Percentiles rank a stretch among this genome's conserved stretches.
Conservation (phyloP, 64 coral and sea anemone species). For the Astreopora myriophthalma region DNA sequence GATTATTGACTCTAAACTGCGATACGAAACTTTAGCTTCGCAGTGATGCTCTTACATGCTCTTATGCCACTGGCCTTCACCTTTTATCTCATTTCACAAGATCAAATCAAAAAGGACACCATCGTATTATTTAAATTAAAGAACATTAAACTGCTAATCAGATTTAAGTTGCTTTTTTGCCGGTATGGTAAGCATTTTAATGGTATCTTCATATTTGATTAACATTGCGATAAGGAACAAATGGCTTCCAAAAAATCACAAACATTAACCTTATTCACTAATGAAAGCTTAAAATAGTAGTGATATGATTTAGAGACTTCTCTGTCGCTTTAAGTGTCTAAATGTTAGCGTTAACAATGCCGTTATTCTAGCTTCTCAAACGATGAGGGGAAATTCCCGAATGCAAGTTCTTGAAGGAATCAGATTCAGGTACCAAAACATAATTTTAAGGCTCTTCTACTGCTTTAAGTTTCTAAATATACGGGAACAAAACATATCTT, state of each 20-base stretch:
- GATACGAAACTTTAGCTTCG: too few species aligned
- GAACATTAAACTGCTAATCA: neutral
- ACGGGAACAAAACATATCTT: too few species aligned
- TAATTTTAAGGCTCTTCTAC: too few species aligned
- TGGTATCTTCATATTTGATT: neutral
- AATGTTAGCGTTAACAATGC: neutral
- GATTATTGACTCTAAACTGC: too few species aligned
- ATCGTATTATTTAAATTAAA: neutral
- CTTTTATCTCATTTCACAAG: neutral
- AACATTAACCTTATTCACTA: neutral
- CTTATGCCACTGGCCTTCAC: too few species aligned
- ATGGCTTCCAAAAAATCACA: neutral
- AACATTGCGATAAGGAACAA: neutral
- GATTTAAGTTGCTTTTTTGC: neutral
- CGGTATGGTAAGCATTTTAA: neutral
- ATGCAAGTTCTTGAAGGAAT: too few species aligned
- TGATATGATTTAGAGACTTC: neutral
- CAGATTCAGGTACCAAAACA: too few species aligned
- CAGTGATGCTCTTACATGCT: too few species aligned
- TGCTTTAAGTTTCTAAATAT: too few species aligned
- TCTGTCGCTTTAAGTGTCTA: neutral
- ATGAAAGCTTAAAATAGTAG: neutral
- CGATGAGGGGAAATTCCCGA: too few species aligned
- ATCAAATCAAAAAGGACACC: neutral
- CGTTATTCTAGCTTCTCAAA: too few species aligned